Conservation (phyloP, 1,140 invertebrate species). For the Hestina assimilis region DNA sequence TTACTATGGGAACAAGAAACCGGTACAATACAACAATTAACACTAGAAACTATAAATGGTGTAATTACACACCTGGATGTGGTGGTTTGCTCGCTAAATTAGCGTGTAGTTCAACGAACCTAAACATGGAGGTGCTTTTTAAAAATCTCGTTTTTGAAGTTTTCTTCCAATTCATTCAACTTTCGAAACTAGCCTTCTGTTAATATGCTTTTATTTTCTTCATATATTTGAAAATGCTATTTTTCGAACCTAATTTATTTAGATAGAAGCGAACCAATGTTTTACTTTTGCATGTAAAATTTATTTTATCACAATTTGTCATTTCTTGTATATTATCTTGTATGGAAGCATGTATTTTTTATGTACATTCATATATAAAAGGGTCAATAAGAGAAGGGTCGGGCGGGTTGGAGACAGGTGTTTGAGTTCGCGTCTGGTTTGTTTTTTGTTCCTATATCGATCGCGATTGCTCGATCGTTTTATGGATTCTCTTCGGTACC, state of each 20-base stretch:
- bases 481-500: conserved; percentile 15
- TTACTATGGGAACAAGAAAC: conserved; percentile 26
- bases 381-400: conserved; percentile 18
- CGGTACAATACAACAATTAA: conserved; percentile 34
- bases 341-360: conserved; percentile 7
- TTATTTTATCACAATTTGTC: too few species aligned
- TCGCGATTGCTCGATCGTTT: conserved; percentile 17
- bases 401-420: conserved; percentile 16
- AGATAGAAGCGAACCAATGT: too few species aligned
- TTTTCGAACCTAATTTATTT: too few species aligned
- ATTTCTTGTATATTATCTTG: neutral
- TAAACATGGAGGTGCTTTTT: conserved; percentile 19
- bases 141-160: conserved; percentile 1
- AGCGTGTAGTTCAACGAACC: conserved; percentile 35
- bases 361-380: conserved; percentile 9
- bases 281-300: too few species aligned
- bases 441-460: conserved; percentile 21
- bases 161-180: too few species aligned
- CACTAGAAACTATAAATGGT: conserved; percentile 32
- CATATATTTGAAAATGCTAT: too few species aligned
- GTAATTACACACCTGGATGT: conserved; percentile 39
- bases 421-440: conserved; percentile 9
- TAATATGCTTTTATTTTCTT: too few species aligned
- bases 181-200: too few species aligned
- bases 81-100: conserved; percentile 36